Conservation (phyloP, 2,113 vertebrate genomes). For the Epinephelus cyanopodus region DNA sequence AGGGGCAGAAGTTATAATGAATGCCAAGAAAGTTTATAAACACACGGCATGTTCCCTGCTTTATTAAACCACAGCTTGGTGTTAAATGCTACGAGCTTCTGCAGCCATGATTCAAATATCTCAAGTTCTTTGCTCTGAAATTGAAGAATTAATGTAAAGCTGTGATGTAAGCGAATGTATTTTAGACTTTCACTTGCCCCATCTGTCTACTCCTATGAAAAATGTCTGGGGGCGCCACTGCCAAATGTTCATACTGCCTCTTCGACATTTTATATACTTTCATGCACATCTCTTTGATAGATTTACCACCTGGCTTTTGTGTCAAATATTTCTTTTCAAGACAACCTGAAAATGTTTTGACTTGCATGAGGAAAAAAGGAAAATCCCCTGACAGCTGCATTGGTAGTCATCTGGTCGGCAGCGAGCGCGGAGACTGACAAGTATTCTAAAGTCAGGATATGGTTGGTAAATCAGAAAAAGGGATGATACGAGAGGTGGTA, state of each 20-base stretch:
- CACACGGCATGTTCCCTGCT: neutral
- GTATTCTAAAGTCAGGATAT: conserved; percentile 23
- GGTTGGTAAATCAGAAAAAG: conserved; percentile 1
- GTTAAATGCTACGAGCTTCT: neutral
- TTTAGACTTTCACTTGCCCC: neutral
- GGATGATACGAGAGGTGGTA: too few relatives aligned
- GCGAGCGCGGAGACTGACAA: conserved; percentile 6
- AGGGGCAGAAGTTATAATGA: neutral
- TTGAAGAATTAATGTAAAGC: conserved; percentile 11
- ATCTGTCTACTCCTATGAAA: too few relatives aligned
- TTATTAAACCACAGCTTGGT: conserved; percentile 6
- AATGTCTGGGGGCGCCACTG: too few relatives aligned
- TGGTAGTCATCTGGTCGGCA: conserved; percentile 34
- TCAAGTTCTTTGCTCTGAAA: neutral
- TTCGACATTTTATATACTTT: conserved; percentile 9
- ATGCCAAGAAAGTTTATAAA: conserved; percentile 18
- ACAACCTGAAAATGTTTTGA: conserved; percentile 44
- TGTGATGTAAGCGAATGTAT: neutral
- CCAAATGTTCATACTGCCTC: neutral
- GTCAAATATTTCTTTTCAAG: conserved; percentile 24
- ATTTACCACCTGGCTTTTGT: conserved; percentile 25
- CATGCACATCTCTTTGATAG: neutral
- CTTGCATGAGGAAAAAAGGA: conserved; percentile 14
- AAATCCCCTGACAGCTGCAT: conserved; percentile 41
- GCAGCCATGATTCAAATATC: neutral